These are phyloP conservation scores for Oopsacas minuta DNA, from an alignment of 37 sponge, comb jelly and placozoan species.

Conservation along the genomic window DNA sequence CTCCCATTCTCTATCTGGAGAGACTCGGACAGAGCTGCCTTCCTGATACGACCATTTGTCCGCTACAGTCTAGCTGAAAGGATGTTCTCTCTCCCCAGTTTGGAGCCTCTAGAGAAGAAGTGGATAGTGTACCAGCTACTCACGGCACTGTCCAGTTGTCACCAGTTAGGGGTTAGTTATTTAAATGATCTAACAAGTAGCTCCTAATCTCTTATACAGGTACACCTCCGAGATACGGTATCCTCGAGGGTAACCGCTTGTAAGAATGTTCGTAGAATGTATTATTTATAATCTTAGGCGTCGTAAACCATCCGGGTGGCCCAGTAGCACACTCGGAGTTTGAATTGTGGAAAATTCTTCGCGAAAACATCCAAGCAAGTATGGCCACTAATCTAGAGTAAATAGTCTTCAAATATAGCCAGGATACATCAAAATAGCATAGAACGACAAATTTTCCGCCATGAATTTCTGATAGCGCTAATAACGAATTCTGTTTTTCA, in stretches of 20 bases:
- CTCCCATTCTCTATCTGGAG: slow-evolving; percentile 21
- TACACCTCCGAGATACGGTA: neutral
- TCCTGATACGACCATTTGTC: slow-evolving; percentile 71
- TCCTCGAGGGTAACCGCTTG: neutral
- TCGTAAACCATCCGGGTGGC: too few species aligned
- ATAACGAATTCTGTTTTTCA: too few species aligned
- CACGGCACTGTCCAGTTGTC: slow-evolving; percentile 61
- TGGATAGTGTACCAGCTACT: slow-evolving; percentile 95
- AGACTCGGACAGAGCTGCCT: slow-evolving; percentile 68
- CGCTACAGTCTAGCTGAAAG: slow-evolving; percentile 82
- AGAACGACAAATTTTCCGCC: too few species aligned
- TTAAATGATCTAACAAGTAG: neutral
- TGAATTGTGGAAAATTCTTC: too few species aligned
- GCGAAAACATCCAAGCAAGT: too few species aligned
- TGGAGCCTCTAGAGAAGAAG: slow-evolving; percentile 73
- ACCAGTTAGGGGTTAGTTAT: slow-evolving; percentile 33
- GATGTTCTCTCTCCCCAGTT: slow-evolving; percentile 71
- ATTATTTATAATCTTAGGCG: too few species aligned
- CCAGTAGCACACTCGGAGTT: too few species aligned
- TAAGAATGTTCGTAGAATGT: too few species aligned
- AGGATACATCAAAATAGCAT: too few species aligned
- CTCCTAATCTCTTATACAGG: neutral
- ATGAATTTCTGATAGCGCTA: too few species aligned
- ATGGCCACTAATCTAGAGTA: too few species aligned
- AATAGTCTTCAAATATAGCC: too few species aligned